Evolutionary conservation across 2,888 invertebrate species (phyloP).

Genomic region (Erebia aethiops): DNA sequence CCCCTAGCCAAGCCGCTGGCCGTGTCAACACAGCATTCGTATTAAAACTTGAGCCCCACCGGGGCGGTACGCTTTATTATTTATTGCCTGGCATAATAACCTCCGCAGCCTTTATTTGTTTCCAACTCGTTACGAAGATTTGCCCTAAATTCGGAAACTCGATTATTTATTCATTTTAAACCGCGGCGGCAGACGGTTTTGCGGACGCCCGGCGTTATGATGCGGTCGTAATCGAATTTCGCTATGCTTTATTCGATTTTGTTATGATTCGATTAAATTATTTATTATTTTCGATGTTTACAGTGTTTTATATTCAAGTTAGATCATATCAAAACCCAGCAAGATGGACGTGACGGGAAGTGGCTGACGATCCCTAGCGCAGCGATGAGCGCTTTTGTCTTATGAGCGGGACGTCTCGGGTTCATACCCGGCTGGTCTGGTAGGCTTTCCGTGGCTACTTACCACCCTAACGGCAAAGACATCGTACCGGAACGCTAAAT

Average conservation of each 20-base stretch:
- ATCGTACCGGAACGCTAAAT: no score
- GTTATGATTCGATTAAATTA: conserved; percentile 11
- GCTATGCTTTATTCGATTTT: conserved; percentile 20
- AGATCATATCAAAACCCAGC: no score
- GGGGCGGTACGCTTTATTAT: conserved; percentile 73
- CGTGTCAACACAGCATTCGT: conserved; percentile 42
- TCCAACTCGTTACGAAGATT: conserved; percentile 79
- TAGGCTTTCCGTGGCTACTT: no score
- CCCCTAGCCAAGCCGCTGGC: conserved; percentile 22
- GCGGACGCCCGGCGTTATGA: conserved; percentile 34
- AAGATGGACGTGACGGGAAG: no score
- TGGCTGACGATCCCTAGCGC: no score
- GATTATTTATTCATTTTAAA: conserved; percentile 76
- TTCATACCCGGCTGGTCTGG: no score
- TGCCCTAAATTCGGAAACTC: conserved; percentile 71
- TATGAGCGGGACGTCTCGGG: no score
- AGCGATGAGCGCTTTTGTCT: no score
- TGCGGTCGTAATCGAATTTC: conserved; percentile 32
- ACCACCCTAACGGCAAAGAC: no score
- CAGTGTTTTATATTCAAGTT: not conserved
- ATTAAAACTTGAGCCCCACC: conserved; percentile 63
- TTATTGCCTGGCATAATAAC: conserved; percentile 75
- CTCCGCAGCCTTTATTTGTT: conserved; percentile 73
- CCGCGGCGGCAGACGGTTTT: conserved; percentile 36
- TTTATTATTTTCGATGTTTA: not conserved